phyloP scores from a whole-genome alignment of 2,113 vertebrate genomes.

The Erythrocercus mccallii region DNA sequence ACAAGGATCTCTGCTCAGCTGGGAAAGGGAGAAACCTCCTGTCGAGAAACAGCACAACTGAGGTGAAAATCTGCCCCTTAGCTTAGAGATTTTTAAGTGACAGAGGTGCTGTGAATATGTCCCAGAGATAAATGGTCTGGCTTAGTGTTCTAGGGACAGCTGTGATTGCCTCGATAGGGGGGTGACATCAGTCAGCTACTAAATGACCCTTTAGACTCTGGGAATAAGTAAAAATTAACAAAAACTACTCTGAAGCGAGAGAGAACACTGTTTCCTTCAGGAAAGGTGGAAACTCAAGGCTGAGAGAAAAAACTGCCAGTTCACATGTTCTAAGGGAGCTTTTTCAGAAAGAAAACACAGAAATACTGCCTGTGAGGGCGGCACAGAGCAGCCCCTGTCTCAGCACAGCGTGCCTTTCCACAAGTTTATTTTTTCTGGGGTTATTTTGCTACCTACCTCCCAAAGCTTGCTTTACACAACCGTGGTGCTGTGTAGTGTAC shows the following conservation, averaged over 20 bases:
- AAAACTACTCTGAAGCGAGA: not conserved
- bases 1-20: not conserved
- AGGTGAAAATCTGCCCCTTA: not conserved
- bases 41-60: not conserved
- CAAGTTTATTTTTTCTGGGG: conserved; percentile 19
- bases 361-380: not conserved
- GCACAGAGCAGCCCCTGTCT: conserved; percentile 12
- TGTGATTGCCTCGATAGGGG: not conserved
- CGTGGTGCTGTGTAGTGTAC: not conserved
- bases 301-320: not conserved
- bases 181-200: not conserved
- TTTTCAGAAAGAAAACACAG: not conserved
- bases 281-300: not conserved
- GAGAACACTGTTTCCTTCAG: not conserved
- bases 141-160: not conserved
- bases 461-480: not conserved
- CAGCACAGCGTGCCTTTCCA: not conserved
- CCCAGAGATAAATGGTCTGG: not conserved
- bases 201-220: not conserved
- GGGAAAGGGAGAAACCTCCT: not conserved
- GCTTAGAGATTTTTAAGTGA: not conserved
- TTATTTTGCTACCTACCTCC: conserved; percentile 27
- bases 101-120: not conserved
- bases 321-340: not conserved
- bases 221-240: not conserved